Base-by-base conservation (phyloP, 2,797 vertebrate species). In the Chrysocyon brachyurus region DNA sequence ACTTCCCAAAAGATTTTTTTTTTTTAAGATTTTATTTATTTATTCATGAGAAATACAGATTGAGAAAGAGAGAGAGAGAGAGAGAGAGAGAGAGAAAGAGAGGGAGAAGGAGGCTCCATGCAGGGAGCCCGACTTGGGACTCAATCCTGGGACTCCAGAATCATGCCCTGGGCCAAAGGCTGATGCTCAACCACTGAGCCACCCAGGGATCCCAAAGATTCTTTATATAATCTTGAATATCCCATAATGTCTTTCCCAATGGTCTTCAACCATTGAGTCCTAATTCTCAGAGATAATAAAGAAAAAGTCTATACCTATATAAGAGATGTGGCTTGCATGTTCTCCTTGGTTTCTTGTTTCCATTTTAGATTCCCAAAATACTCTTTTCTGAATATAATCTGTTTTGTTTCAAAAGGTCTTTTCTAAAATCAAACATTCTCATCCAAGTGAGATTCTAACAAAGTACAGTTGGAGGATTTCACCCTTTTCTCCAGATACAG, bases 391-490 rank as follows among this genome's bases (percentile, higher is more conserved):
- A 89, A 88, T 85, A 86, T 52, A 73, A 81, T 81, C 46, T 19
- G 11, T 15, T 46, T 94, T 77, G 2, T 83, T 93, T 78, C 0
- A 31, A 93, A 82, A 87, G 63, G 75, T 52, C 36, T 85, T 91
- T 66, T n/a, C 64, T 73, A 81, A 97, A 95, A 87, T 61, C 64
- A 63, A 78, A 97, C 40, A n/a, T 11, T 36, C 24, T 92, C 92
- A 26, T 81, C 21, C 33, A 70, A 73, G 26, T 57, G 4, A 59
- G 16, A 73, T 83, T 82, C 72, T 83, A 83, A 87, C 22, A 82
- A 93, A 49, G 14, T 36, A 85, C 1, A 92, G 19, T 57, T 11
- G 24, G 77, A 70, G 15, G 7, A 87, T 70, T 95, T 90, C 52
- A 82, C 4, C 57, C 54, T 72, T 68, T 63, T 78, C 21, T 24